Evolutionary conservation across 2,888 invertebrate genomes (phyloP), one percentile per base, ranked within the genome.

Genomic region (Fragum fragum): DNA sequence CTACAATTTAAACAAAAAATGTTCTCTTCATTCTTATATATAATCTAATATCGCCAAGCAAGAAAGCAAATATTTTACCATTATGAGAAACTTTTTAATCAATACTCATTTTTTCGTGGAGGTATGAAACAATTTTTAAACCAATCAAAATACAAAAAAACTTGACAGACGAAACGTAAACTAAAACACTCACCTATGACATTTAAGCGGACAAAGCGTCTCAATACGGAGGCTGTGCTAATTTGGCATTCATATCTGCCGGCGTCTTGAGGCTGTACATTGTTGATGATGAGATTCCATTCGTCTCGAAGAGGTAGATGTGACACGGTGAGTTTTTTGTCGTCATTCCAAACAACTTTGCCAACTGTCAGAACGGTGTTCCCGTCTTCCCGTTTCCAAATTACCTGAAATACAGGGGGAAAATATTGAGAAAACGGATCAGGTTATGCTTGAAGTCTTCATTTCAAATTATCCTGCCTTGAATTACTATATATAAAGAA

Each of bases 221-320:
- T 77, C 63, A 90, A 84, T 66, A 86, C 83, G 16, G 77, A 79
- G 39, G 75, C 81, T 0, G 89, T 87, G 74, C 88, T 89, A 63
- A 90, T 88, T 55, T 90, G 90, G 61, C 90, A 90, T 83, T 90
- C 90, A 66, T 90, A 90, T 11, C 85, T 82, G 16, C 89, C 90
- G 0, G 87, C 86, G 70, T 90, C 87, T 18, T 83, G 75, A 0
- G 85, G 85, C 28, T 84, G 74, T 6, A 85, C 90, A 71, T 89
- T 84, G 61, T 81, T 80, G 28, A 90, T 90, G 71, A 89, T 86
- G 11, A 90, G 84, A 63, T 89, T 89, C 90, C 90, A 90, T 59
- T 90, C 87, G 23, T 86, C 83, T 14, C 75, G 53, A 59, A 84
- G 86, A 53, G 85, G 79, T 73, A 85, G 70, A 68, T 87, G 85